Conservation (phyloP, 2,797 vertebrate species). For the Momotus momota region DNA sequence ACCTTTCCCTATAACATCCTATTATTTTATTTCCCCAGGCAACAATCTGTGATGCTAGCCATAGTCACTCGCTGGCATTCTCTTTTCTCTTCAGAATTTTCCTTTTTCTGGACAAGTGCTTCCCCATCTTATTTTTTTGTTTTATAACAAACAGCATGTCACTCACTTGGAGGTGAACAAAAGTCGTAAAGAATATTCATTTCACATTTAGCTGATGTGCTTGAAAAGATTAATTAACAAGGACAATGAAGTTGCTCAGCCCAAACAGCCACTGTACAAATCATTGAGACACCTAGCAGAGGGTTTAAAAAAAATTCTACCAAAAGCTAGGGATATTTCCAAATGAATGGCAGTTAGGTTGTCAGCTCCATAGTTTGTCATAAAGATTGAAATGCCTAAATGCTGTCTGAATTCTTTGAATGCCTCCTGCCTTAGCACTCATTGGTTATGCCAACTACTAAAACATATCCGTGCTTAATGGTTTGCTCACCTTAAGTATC, state of each 20-base stretch:
- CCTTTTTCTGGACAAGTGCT: background rate
- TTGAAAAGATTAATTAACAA: background rate
- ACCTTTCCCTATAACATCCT: background rate
- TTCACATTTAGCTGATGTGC: background rate
- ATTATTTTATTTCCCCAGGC: slow-evolving; percentile 14
- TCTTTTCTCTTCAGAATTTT: background rate
- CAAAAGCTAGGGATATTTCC: background rate
- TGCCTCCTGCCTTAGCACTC: background rate
- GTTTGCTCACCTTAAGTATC: background rate
- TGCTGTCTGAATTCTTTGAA: background rate
- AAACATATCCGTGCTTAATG: background rate
- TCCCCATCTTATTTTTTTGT: background rate
- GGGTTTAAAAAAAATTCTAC: background rate
- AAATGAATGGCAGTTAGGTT: background rate
- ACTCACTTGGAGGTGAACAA: background rate
- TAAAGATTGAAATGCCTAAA: background rate
- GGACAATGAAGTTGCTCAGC: background rate
- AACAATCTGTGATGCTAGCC: background rate
- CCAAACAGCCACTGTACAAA: background rate
- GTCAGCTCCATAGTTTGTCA: background rate
- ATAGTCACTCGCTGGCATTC: background rate
- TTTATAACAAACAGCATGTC: background rate
- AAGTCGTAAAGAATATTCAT: background rate
- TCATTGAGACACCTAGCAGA: background rate
- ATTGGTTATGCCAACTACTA: background rate